phyloP scores from a whole-genome alignment of 2,888 invertebrate genomes.

The Plusia festucae region DNA sequence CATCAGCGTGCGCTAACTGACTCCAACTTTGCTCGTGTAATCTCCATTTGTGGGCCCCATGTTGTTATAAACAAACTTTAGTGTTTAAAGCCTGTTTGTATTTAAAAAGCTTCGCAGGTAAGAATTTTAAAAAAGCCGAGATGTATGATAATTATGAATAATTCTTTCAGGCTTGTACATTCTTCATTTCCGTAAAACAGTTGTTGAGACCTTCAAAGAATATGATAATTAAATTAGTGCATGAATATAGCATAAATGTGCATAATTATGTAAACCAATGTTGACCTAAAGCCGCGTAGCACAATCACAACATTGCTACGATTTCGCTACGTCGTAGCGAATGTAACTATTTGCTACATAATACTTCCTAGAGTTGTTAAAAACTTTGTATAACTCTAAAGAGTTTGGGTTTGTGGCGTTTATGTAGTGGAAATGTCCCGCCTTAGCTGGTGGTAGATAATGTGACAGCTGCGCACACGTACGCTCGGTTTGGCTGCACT shows the following conservation, averaged over 20 bases:
- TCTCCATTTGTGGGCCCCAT: conserved; percentile 51
- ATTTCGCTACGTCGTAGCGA: conserved; percentile 23
- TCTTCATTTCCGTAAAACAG: neutral
- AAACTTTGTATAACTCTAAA: conserved; percentile 9
- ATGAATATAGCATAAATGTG: neutral
- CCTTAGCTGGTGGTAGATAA: conserved; percentile 8
- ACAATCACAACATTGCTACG: conserved; percentile 20
- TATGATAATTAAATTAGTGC: neutral
- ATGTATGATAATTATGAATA: too few species aligned
- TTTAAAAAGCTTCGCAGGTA: conserved; percentile 20
- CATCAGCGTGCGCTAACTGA: conserved; percentile 42
- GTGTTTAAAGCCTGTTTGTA: conserved; percentile 41
- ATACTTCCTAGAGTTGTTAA: conserved; percentile 7
- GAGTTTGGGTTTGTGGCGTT: conserved; percentile 7
- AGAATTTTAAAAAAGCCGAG: neutral
- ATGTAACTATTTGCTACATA: neutral
- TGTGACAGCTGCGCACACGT: conserved; percentile 8
- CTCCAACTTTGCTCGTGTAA: conserved; percentile 48
- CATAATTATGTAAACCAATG: conserved; percentile 4
- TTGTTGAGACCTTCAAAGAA: neutral
- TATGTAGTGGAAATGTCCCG: conserved; percentile 7
- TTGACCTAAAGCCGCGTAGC: neutral
- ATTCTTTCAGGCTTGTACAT: neutral
- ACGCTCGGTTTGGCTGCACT: conserved; percentile 9
- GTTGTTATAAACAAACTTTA: conserved; percentile 52